Percentiles rank a stretch among this genome's conserved stretches.
Conservation (phyloP, 2,888 invertebrate genomes). For the Tinea semifulvella region DNA sequence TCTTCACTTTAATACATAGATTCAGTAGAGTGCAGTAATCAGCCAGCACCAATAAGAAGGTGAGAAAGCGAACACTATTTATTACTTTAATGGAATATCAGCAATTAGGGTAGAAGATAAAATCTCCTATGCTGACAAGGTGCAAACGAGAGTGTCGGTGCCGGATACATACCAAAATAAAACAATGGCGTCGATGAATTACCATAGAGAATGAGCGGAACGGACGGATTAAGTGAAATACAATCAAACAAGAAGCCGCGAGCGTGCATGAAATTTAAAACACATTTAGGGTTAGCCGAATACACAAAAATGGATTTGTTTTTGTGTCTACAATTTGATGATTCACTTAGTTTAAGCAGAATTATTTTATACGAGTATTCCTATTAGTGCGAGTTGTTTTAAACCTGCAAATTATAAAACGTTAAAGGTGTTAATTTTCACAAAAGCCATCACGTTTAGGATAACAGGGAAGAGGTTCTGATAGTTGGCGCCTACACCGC, state of each 20-base stretch:
- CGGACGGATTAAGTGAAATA: constrained; percentile 59
- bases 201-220: constrained; percentile 61
- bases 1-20: constrained; percentile 55
- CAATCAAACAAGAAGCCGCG: constrained; percentile 49
- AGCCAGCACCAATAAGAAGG: constrained; percentile 51
- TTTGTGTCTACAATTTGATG: too few species aligned
- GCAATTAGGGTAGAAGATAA: constrained; percentile 58
- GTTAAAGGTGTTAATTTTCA: background rate
- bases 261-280: constrained; percentile 41
- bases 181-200: constrained; percentile 57
- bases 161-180: constrained; percentile 57
- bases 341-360: too few species aligned
- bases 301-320: too few species aligned
- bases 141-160: constrained; percentile 60
- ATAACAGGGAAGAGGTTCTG: background rate
- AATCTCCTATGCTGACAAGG: constrained; percentile 62
- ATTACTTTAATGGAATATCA: constrained; percentile 65
- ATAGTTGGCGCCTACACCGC: constrained; percentile 1
- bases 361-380: too few species aligned
- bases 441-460: background rate
- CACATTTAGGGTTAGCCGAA: constrained; percentile 18
- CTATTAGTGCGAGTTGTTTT: too few species aligned
- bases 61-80: constrained; percentile 56
- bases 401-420: too few species aligned
- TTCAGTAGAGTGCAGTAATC: constrained; percentile 54